Evolutionary conservation across 2,888 invertebrate genomes (phyloP), one percentile per base, ranked within the genome.

Genomic region (Cinara cedri): DNA sequence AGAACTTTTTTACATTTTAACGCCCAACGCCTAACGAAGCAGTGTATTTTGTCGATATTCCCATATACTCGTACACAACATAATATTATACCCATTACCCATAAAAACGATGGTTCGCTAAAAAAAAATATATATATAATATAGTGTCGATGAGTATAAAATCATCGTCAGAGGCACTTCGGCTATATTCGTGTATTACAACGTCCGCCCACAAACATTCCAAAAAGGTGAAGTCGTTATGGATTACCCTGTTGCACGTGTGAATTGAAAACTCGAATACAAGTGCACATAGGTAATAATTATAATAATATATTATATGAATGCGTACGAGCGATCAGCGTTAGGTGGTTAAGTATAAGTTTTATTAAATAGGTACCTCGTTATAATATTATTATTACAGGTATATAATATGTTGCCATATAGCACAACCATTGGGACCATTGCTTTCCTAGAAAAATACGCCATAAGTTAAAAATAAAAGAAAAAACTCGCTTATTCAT

Each of bases 181-280:
- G n/a, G n/a, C n/a, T 19, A 6, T 13, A 65, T 19, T 21, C 19
- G 14, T n/a, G n/a, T 10, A 44, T n/a, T 44, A n/a, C 11, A n/a
- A 57, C 10, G 26, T 72, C n/a, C 60, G n/a, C 60, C 46, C 60
- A 60, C 46, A 19, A 26, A 26, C 46, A 49, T 68, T 26, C 26
- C 49, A 1, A 26, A 14, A 60, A 60, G 26, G 26, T 13, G 46
- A 72, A 46, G 46, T 19, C 60, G n/a, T 72, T 72, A 60, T 60
- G 16, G 57, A 49, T 49, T 26, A 19, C 49, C 14, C 26, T 34
- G 72, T 57, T 49, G 60, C 60, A 49, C 49, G 60, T 49, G 60
- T 49, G 60, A 49, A 72, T 72, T n/a, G 49, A 49, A 49, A 72
- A 60, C 46, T 60, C 21, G 26, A 60, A 72, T 14, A n/a, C 26